A percentile compares a stretch with the other conserved stretches of the same genome.
phyloP scores from a whole-genome alignment of 2,113 vertebrate genomes.

The Lophura nycthemera region DNA sequence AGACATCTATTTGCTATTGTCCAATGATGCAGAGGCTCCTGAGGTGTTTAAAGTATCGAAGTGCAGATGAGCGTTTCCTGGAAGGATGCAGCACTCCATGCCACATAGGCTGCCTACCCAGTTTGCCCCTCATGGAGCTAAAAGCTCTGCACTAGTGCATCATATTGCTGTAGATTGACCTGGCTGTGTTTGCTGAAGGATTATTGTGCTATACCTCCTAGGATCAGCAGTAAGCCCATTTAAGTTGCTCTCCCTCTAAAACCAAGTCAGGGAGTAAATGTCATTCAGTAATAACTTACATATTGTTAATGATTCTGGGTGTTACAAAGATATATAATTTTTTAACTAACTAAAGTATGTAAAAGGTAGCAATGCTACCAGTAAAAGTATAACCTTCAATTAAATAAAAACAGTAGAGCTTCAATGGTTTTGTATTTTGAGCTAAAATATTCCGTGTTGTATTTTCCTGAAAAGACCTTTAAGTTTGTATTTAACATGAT shows the following conservation, averaged over 20 bases:
- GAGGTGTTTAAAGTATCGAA: background rate
- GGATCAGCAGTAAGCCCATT: background rate
- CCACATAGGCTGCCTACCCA: background rate
- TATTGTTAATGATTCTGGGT: background rate
- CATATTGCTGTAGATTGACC: background rate
- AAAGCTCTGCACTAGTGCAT: accelerated
- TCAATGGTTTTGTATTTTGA: background rate
- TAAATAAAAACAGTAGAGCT: accelerated
- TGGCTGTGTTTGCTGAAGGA: background rate
- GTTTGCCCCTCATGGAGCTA: background rate
- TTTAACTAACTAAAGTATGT: background rate
- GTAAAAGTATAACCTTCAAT: background rate
- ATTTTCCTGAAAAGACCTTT: conserved; percentile 26
- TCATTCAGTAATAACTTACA: background rate
- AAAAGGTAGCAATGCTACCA: background rate
- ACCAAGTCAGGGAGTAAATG: background rate
- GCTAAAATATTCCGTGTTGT: background rate
- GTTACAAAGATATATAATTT: background rate
- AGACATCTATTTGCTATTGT: background rate
- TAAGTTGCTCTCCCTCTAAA: background rate
- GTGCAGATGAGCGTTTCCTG: background rate
- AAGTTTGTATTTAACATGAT: conserved; percentile 16
- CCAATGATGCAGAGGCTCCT: background rate
- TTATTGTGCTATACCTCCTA: background rate
- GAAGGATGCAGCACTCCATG: background rate